Evolutionary conservation across 2,113 vertebrate species (phyloP).

Genomic region (Tor tambroides): DNA sequence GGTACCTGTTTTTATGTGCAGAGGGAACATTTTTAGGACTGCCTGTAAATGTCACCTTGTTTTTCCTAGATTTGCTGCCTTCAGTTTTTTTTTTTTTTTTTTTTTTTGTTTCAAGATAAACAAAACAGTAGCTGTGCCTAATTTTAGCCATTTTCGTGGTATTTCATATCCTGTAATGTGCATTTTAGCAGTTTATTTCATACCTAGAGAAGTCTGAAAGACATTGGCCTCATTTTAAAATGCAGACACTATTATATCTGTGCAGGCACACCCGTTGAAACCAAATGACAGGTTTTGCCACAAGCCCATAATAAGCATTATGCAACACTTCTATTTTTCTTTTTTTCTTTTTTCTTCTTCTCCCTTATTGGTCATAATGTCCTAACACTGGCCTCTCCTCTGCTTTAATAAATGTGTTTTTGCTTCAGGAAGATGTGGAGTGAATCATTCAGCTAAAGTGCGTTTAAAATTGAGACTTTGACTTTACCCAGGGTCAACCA

Average conservation of each 20-base stretch:
- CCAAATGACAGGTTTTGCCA: slow-evolving; percentile 12
- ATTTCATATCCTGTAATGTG: slow-evolving; percentile 3
- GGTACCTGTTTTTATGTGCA: neutral
- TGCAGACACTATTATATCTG: neutral
- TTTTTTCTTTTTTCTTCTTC: neutral
- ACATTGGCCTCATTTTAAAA: neutral
- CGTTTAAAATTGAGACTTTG: neutral
- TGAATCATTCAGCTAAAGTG: neutral
- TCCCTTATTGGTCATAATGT: slow-evolving; percentile 26
- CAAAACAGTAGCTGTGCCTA: neutral
- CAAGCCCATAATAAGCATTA: slow-evolving; percentile 29
- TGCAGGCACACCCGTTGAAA: neutral
- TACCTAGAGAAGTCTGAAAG: neutral
- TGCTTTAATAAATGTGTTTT: slow-evolving; percentile 26
- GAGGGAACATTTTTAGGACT: neutral
- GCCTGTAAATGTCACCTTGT: slow-evolving; percentile 7
- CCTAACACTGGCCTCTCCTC: neutral
- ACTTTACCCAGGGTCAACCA: slow-evolving; percentile 2
- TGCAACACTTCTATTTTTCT: slow-evolving; percentile 29
- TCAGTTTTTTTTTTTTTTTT: neutral
- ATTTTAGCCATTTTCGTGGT: neutral
- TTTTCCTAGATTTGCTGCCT: slow-evolving; percentile 1
- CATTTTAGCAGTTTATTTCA: neutral
- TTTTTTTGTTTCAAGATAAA: neutral
- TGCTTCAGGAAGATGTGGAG: neutral